These are phyloP conservation scores for Hypotaenidia okinawae DNA, from an alignment of 2,797 vertebrate genomes.

Conservation along the genomic window DNA sequence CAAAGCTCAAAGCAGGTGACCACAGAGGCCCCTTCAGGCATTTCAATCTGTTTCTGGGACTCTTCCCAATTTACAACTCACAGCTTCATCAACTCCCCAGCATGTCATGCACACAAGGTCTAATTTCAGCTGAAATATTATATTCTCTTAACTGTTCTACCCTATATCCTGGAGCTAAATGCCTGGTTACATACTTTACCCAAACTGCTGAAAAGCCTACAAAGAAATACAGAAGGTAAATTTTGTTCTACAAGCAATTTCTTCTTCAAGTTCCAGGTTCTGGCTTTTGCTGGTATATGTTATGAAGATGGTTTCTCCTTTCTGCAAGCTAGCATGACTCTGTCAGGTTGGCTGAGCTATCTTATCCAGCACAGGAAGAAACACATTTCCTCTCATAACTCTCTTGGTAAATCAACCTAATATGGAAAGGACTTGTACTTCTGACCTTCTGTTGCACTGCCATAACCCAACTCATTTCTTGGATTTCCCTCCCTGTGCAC, in stretches of 20 bases:
- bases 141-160: slow-evolving; percentile 3
- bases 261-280: not conserved
- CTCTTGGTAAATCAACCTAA: not conserved
- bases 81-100: not conserved
- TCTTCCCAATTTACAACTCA: not conserved
- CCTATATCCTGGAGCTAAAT: not conserved
- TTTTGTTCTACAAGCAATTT: not conserved
- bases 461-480: not conserved
- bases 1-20: not conserved
- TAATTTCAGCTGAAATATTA: slow-evolving; percentile 8
- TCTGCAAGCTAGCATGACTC: not conserved
- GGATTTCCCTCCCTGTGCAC: not conserved
- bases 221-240: slow-evolving; percentile 10
- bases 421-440: not conserved
- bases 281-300: not conserved
- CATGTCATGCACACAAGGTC: not conserved
- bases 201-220: not conserved
- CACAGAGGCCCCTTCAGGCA: not conserved
- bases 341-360: not conserved
- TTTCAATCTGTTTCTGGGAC: not conserved
- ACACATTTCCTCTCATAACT: not conserved
- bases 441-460: not conserved
- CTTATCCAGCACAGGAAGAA: not conserved
- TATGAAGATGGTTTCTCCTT: not conserved
- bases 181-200: not conserved